These are phyloP conservation scores for Pangasius krempfi DNA, from an alignment of 2,797 vertebrate species.

Conservation along the genomic window DNA sequence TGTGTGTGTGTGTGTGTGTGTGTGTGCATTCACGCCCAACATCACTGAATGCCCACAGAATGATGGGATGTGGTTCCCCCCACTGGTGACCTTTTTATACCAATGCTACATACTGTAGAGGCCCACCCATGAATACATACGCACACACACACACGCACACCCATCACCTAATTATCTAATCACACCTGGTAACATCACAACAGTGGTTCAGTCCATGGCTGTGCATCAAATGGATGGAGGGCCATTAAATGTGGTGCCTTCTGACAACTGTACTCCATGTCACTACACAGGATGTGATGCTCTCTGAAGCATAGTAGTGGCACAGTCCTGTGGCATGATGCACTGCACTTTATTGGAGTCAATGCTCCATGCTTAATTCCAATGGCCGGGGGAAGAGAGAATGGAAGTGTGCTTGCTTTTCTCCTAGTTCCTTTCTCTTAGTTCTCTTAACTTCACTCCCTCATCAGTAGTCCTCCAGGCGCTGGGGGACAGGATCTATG, in stretches of 20 bases:
- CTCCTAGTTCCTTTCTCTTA: slow-evolving; percentile 37
- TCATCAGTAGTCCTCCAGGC: neutral
- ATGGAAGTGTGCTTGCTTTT: slow-evolving; percentile 37
- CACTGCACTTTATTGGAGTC: slow-evolving; percentile 44
- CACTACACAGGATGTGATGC: slow-evolving; percentile 54
- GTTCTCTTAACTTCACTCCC: neutral
- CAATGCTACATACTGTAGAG: slow-evolving; percentile 62
- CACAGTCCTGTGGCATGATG: slow-evolving; percentile 56
- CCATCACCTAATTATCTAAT: slow-evolving; percentile 49
- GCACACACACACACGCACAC: slow-evolving; percentile 40
- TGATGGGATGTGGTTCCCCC: slow-evolving; percentile 70
- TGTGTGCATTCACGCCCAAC: slow-evolving; percentile 62
- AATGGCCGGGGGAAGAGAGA: slow-evolving; percentile 38
- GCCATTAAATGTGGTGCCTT: slow-evolving; percentile 60
- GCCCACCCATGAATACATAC: slow-evolving; percentile 58
- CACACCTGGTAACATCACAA: slow-evolving; percentile 45
- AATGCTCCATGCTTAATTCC: slow-evolving; percentile 45
- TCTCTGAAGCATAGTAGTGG: slow-evolving; percentile 67
- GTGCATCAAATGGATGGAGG: slow-evolving; percentile 43
- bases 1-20: slow-evolving; percentile 39
- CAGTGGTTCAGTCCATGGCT: slow-evolving; percentile 34
- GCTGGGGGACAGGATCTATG: slow-evolving; percentile 40
- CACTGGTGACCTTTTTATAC: slow-evolving; percentile 67
- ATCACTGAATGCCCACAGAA: slow-evolving; percentile 62
- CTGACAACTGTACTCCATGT: slow-evolving; percentile 69